Conservation (phyloP, 2,797 vertebrate species). For the Scyliorhinus canicula region DNA sequence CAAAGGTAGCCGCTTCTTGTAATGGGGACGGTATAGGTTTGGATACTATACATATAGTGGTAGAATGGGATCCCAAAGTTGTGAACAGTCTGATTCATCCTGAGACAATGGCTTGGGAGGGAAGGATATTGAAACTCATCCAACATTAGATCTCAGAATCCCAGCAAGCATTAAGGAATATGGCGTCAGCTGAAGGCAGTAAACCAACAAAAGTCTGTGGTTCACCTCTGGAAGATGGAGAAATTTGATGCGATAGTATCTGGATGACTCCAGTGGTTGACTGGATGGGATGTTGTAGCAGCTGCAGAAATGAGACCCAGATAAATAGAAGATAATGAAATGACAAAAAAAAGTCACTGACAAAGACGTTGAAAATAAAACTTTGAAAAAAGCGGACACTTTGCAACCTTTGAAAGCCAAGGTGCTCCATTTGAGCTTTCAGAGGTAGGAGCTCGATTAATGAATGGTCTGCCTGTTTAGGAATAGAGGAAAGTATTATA, state of each 20-base stretch:
- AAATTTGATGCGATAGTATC: background rate
- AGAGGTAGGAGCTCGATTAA: background rate
- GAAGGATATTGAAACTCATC: background rate
- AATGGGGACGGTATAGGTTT: background rate
- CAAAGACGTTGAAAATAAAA: background rate
- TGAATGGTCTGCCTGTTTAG: background rate
- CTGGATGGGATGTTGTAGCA: background rate
- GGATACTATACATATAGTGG: background rate
- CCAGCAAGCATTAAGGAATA: background rate
- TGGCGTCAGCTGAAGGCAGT: background rate
- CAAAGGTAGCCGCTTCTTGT: background rate
- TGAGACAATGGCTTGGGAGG: background rate
- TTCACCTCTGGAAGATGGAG: background rate
- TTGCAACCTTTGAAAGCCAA: background rate
- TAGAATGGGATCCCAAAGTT: background rate
- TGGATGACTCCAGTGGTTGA: background rate
- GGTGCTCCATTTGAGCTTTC: background rate
- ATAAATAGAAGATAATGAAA: background rate
- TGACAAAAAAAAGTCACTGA: background rate
- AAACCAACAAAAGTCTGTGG: background rate
- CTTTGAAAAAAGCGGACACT: background rate
- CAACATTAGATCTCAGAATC: background rate
- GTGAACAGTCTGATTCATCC: background rate
- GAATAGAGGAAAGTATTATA: background rate
- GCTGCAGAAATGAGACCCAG: background rate